Percentiles rank a stretch among this genome's conserved stretches.
phyloP scores from a whole-genome alignment of 2,113 vertebrate genomes.

The Ranitomeya variabilis region DNA sequence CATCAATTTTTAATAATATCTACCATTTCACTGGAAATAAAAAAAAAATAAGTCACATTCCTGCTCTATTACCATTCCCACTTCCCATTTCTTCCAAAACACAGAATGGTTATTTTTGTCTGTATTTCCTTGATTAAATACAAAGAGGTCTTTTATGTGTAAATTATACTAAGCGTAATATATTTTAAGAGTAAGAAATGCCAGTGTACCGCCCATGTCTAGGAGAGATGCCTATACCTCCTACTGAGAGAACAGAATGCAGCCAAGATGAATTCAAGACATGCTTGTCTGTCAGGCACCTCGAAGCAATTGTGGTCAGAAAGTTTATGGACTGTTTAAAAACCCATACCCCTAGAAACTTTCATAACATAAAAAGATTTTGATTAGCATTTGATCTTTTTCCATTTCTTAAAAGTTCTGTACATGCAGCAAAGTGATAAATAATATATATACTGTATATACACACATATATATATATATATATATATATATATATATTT shows the following conservation, averaged over 20 bases:
- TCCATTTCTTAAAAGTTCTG: neutral
- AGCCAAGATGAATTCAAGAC: conserved; percentile 25
- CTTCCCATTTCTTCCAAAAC: conserved; percentile 63
- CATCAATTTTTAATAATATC: neutral
- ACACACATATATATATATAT: too few relatives aligned
- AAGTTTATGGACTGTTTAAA: conserved; percentile 31
- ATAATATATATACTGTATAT: neutral
- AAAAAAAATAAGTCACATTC: conserved; percentile 50
- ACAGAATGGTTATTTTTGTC: conserved; percentile 61
- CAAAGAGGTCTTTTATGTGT: conserved; percentile 61
- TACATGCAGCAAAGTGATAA: neutral
- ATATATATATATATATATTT: too few relatives aligned
- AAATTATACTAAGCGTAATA: conserved; percentile 63
- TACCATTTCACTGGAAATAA: conserved; percentile 31
- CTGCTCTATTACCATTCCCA: conserved; percentile 51
- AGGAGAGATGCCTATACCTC: conserved; percentile 59
- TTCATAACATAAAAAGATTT: conserved; percentile 6
- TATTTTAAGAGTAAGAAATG: conserved; percentile 63
- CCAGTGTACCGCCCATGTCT: conserved; percentile 60
- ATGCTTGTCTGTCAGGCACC: conserved; percentile 31
- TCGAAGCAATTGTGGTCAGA: conserved; percentile 30
- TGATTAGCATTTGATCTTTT: conserved; percentile 20
- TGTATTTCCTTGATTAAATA: conserved; percentile 60
- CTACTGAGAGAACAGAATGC: conserved; percentile 59
- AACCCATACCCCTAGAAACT: conserved; percentile 10